A percentile compares a stretch with the other conserved stretches of the same genome.
phyloP scores from a whole-genome alignment of 2,888 invertebrate genomes.

The Aphodius granarius region DNA sequence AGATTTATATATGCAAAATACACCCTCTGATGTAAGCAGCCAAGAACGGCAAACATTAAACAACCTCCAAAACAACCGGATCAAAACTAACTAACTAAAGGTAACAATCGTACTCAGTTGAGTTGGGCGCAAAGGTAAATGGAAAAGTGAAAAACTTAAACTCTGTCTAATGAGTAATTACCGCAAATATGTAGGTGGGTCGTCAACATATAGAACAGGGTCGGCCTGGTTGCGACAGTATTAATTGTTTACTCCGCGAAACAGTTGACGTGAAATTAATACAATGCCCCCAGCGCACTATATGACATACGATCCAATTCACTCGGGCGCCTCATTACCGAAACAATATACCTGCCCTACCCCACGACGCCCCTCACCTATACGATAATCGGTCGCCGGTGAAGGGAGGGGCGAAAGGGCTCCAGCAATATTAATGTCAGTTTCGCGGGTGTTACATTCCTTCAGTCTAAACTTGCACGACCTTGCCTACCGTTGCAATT shows the following conservation, averaged over 20 bases:
- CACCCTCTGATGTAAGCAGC: no score
- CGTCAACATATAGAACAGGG: background rate
- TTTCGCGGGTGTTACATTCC: background rate
- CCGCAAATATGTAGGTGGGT: background rate
- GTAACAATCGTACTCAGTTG: no score
- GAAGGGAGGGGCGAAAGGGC: background rate
- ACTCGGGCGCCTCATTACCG: slow-evolving; percentile 8
- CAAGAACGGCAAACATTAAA: no score
- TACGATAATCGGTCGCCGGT: background rate
- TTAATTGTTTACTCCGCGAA: slow-evolving; percentile 9
- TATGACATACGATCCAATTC: slow-evolving; percentile 15
- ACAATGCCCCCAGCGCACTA: background rate
- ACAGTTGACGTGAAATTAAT: slow-evolving; percentile 14
- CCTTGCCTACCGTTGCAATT: background rate
- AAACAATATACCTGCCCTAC: slow-evolving; percentile 4
- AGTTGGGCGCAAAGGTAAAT: no score
- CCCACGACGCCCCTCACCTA: background rate
- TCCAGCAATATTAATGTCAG: background rate
- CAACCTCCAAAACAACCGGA: no score
- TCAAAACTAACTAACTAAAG: no score
- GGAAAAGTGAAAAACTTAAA: no score
- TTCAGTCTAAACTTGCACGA: background rate
- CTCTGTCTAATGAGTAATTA: background rate
- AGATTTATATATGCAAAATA: no score
- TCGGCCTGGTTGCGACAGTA: background rate